phyloP scores from a whole-genome alignment of 2,888 invertebrate species.

The Pomacea canaliculata region DNA sequence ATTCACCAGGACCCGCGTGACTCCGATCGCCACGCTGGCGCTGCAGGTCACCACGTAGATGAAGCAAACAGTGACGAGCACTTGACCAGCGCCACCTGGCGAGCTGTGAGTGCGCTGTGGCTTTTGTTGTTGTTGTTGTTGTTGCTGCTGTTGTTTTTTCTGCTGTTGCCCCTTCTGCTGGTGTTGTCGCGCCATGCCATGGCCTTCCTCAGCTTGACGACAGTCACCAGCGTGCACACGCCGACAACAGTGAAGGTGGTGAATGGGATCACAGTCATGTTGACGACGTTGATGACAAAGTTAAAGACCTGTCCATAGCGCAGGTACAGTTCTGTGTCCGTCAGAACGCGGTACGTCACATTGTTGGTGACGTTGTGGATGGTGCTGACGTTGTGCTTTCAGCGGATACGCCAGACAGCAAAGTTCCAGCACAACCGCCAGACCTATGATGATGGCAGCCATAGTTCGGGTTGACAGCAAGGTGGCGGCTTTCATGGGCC shows the following conservation, averaged over 20 bases:
- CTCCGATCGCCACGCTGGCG: conserved; percentile 4
- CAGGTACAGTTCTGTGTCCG: neutral
- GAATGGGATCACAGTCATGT: neutral
- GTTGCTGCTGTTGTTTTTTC: neutral
- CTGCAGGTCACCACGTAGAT: conserved; percentile 12
- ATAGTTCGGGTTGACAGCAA: neutral
- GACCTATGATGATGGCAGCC: neutral
- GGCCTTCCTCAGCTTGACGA: neutral
- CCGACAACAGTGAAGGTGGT: neutral
- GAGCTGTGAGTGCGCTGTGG: neutral
- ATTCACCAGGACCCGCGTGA: neutral
- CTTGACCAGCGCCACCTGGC: neutral
- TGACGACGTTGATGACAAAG: neutral
- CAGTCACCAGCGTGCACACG: neutral
- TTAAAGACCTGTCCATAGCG: neutral
- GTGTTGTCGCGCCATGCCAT: neutral
- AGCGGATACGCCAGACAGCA: neutral
- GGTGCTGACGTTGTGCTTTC: neutral
- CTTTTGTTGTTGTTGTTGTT: neutral
- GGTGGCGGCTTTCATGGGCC: neutral
- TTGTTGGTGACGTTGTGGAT: neutral
- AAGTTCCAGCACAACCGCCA: neutral
- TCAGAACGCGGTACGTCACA: neutral
- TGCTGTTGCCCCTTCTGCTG: neutral
- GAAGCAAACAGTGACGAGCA: neutral